A percentile compares a stretch with the other conserved stretches of the same genome.
Conservation (phyloP, 2,888 invertebrate species). For the Napeogenes inachia region DNA sequence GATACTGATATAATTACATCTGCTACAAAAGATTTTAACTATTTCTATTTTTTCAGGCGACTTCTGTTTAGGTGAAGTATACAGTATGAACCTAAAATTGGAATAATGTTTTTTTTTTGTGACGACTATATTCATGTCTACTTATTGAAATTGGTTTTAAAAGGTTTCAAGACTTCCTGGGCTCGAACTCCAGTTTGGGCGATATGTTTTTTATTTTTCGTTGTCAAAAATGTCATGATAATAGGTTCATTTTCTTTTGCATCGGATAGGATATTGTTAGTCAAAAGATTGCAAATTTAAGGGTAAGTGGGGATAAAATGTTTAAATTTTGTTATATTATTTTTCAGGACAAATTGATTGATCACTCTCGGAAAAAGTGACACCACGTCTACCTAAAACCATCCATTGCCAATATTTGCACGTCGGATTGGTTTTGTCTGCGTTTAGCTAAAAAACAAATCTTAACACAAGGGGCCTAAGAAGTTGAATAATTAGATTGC, state of each 20-base stretch:
- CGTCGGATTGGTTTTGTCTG: constrained; percentile 39
- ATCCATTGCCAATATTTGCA: constrained; percentile 30
- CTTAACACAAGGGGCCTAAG: not conserved
- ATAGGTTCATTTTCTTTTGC: not conserved
- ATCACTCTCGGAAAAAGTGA: constrained; percentile 64
- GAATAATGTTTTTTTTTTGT: no score
- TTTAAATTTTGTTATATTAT: constrained; percentile 14
- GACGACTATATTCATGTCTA: no score
- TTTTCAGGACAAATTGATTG: constrained; percentile 45
- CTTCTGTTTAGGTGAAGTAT: no score
- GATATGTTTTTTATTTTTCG: no score
- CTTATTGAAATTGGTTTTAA: not conserved
- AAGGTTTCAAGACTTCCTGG: not conserved
- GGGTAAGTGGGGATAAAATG: no score
- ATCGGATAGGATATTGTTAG: no score
- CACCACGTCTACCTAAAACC: constrained; percentile 35
- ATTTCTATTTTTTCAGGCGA: no score
- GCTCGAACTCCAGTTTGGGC: no score
- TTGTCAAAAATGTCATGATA: not conserved
- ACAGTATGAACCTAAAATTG: no score
- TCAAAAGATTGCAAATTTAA: no score
- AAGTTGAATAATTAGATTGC: not conserved
- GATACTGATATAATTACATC: not conserved
- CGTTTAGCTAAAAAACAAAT: constrained; percentile 15
- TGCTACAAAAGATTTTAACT: not conserved